phyloP scores from a whole-genome alignment of 2,797 vertebrate genomes.

The Gambelia wislizenii region DNA sequence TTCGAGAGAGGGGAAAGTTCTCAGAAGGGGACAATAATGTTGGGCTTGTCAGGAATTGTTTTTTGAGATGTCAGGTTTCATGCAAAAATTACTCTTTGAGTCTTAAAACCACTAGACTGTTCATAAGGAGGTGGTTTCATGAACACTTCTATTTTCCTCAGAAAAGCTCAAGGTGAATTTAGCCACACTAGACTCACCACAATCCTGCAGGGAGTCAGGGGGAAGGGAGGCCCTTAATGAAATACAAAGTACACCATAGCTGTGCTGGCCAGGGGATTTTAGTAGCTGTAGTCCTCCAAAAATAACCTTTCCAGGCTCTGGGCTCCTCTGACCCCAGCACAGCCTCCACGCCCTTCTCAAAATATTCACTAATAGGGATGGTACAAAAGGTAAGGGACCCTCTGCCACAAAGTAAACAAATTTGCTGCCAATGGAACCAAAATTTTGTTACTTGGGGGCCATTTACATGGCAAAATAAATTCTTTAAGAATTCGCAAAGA shows the following conservation, averaged over 20 bases:
- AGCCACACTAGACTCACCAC: neutral
- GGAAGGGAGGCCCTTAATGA: neutral
- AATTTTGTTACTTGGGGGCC: no score
- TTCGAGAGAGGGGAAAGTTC: conserved; percentile 43
- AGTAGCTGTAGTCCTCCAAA: no score
- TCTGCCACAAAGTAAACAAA: no score
- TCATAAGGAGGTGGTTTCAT: neutral
- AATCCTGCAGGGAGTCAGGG: no score
- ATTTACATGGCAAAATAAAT: no score
- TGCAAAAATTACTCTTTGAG: neutral
- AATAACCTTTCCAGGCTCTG: no score
- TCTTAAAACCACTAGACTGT: neutral
- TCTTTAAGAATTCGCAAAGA: no score
- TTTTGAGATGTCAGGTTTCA: conserved; percentile 52
- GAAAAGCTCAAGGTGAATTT: neutral
- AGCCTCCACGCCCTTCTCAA: no score
- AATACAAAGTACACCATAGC: neutral
- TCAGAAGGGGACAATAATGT: conserved; percentile 58
- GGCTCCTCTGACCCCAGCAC: no score
- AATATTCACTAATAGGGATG: no score
- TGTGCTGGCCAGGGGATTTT: no score
- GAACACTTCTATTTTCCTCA: neutral
- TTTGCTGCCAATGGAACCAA: no score
- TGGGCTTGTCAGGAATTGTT: neutral
- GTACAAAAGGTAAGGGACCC: neutral